Conservation (phyloP, 2,113 vertebrate genomes). For the Mustela nigripes region DNA sequence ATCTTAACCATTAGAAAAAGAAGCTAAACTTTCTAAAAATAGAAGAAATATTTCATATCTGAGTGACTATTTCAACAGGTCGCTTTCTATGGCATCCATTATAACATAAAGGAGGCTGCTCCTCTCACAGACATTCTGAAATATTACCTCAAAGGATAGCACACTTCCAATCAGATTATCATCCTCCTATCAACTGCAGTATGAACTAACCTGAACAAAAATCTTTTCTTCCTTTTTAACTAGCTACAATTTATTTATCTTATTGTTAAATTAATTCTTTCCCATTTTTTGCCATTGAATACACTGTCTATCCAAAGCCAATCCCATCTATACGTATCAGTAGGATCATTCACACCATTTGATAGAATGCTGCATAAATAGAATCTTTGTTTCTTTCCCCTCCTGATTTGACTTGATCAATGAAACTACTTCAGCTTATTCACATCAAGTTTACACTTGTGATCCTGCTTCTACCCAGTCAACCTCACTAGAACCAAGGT, state of each 20-base stretch:
- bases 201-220: neutral
- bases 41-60: neutral
- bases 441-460: neutral
- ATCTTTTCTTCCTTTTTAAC: neutral
- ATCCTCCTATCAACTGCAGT: neutral
- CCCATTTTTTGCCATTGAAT: neutral
- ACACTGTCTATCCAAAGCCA: neutral
- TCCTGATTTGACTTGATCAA: neutral
- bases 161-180: neutral
- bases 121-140: neutral
- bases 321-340: neutral
- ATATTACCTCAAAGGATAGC: neutral
- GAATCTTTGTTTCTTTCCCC: neutral
- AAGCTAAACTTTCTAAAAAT: neutral
- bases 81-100: neutral
- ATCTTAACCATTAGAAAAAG: neutral
- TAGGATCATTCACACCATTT: neutral
- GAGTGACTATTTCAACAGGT: neutral
- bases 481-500: neutral
- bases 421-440: neutral
- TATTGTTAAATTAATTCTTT: neutral
- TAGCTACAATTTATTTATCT: neutral
- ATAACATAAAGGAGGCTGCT: neutral
- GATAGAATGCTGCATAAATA: neutral
- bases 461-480: neutral